Percentiles rank a stretch among this genome's conserved stretches.
phyloP scores from a whole-genome alignment of 1,140 invertebrate species.

The Chymomyza costata region DNA sequence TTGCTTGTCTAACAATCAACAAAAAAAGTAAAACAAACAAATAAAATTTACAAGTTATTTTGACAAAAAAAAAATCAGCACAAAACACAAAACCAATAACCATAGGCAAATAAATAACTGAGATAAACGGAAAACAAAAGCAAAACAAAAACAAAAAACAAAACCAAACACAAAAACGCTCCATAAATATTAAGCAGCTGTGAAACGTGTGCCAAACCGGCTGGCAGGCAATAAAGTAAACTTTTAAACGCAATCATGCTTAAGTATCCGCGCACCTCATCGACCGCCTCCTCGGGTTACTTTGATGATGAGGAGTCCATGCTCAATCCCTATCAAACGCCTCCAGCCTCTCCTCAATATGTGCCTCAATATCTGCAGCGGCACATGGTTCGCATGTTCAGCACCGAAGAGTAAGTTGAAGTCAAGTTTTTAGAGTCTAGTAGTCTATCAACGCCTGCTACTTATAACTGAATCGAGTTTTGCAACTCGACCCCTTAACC shows the following conservation, averaged over 20 bases:
- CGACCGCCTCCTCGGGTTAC: conserved; percentile 64
- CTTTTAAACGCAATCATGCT: conserved; percentile 42
- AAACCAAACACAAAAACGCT: conserved; percentile 16
- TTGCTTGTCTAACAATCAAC: conserved; percentile 52
- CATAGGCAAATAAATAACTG: background rate
- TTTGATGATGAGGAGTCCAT: conserved; percentile 66
- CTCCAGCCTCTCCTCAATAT: conserved; percentile 55
- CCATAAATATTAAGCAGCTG: conserved; percentile 9
- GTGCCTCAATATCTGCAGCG: conserved; percentile 64
- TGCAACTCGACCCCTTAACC: no score
- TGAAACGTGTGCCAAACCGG: conserved; percentile 13
- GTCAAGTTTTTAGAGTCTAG: no score
- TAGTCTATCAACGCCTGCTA: no score
- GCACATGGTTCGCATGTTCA: conserved; percentile 74
- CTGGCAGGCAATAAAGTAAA: conserved; percentile 9
- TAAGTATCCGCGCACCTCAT: conserved; percentile 70
- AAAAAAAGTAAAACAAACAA: background rate
- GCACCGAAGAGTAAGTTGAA: conserved; percentile 70
- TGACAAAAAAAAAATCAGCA: background rate
- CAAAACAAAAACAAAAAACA: background rate
- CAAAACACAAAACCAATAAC: background rate
- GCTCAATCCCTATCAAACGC: conserved; percentile 65
- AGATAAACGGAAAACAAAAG: background rate
- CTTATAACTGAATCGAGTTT: no score
- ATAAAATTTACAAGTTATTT: background rate